phyloP scores from a whole-genome alignment of 35 echinoderm and acorn worm species.

The Lytechinus variegatus region DNA sequence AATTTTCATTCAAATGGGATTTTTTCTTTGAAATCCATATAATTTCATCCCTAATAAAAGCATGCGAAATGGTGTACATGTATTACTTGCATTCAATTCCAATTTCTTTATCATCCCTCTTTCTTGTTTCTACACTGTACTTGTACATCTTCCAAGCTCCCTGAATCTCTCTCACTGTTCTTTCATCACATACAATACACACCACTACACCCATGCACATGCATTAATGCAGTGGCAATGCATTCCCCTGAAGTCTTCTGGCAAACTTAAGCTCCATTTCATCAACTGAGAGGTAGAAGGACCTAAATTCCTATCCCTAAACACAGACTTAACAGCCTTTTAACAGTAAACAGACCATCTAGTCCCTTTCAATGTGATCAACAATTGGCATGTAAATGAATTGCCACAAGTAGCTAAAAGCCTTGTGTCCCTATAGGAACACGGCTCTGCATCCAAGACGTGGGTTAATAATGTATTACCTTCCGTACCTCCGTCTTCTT shows the following conservation, averaged over 20 bases:
- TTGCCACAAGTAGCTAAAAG: not conserved
- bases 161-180: not conserved
- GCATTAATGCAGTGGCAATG: not conserved
- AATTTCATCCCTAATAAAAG: not conserved
- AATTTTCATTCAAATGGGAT: no score
- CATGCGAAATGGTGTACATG: not conserved
- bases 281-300: not conserved
- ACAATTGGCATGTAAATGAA: not conserved
- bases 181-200: not conserved
- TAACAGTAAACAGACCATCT: not conserved
- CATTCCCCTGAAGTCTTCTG: not conserved
- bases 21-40: not conserved
- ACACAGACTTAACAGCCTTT: not conserved
- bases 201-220: not conserved
- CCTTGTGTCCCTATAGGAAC: not conserved
- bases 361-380: not conserved
- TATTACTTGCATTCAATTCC: not conserved
- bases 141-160: not conserved
- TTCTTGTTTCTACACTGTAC: not conserved
- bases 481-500: not conserved
- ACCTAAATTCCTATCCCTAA: not conserved
- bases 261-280: not conserved
- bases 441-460: not conserved
- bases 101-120: not conserved
- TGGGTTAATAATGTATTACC: not conserved